Evolutionary conservation across 1,140 invertebrate species (phyloP).

Genomic region (Zophobas atratus): DNA sequence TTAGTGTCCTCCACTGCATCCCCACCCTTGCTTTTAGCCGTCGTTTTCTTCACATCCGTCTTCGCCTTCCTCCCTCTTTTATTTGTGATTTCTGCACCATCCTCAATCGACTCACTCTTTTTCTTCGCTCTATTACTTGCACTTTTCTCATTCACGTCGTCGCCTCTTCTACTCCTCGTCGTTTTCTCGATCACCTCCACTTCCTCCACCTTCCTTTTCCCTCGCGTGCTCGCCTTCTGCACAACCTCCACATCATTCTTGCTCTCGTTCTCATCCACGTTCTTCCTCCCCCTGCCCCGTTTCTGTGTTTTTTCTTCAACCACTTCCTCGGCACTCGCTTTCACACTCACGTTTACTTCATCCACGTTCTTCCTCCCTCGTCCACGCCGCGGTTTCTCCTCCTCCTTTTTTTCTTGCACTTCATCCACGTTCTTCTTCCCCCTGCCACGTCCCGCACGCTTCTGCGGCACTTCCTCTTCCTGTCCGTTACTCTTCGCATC

Average conservation of each 20-base stretch:
- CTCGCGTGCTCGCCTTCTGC: background rate
- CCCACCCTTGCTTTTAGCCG: background rate
- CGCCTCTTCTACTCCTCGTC: background rate
- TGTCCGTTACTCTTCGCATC: background rate
- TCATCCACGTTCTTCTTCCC: too few relatives aligned
- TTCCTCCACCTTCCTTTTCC: background rate
- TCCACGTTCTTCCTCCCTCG: too few relatives aligned
- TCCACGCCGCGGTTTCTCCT: too few relatives aligned
- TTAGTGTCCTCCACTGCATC: background rate
- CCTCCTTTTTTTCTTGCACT: background rate
- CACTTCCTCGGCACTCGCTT: too few relatives aligned
- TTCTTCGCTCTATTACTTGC: background rate
- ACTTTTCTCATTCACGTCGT: background rate
- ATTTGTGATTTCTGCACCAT: background rate
- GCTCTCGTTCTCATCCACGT: too few relatives aligned
- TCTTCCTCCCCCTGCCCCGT: too few relatives aligned
- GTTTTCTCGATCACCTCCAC: background rate
- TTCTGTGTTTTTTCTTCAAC: too few relatives aligned
- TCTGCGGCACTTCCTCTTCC: background rate
- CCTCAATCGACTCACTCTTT: background rate
- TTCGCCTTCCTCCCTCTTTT: background rate
- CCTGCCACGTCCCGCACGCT: too few relatives aligned
- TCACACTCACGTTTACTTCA: too few relatives aligned
- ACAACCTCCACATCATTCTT: background rate
- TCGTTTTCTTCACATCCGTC: background rate